Evolutionary conservation across 2,113 vertebrate genomes (phyloP), one percentile per base, ranked within the genome.

Genomic region (Colossoma macropomum): DNA sequence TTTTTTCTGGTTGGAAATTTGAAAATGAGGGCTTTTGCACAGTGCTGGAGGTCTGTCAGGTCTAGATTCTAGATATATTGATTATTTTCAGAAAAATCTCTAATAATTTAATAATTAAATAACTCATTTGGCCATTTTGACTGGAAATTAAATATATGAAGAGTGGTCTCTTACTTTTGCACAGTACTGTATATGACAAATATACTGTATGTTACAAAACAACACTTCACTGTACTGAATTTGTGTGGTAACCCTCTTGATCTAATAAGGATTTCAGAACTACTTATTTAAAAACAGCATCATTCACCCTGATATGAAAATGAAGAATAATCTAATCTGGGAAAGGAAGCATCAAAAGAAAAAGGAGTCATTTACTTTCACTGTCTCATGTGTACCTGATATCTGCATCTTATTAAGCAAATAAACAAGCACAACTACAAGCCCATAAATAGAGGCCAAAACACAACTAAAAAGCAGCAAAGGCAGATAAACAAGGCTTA

Each of bases 301-400:
- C 30, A 19, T 68, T 21, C 34, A 17, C 27, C 27, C 28, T 21
- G 8, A 19, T 32, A 68, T 68, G 66, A 69, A 38, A 69, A 41
- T 38, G 59, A 62, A n/a, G 25, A 62, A 25, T n/a, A 7, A 12
- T 69, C 30, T 69, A 69, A 38, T 41, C 41, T 69, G 34, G 66
- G 34, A 32, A 34, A 38, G 34, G 17, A 69, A 38, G 25, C 32
- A 69, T 69, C 21, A 69, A 38, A 69, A 69, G 17, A 69, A 38
- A 45, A 23, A 70, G 73, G 25, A 74, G 75, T 85, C 87, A 87
- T 81, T 86, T 68, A 77, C 82, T 72, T 69, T 85, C 30, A 60
- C 66, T 68, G 84, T 70, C 88, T 70, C 17, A 13, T 68, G 65
- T 34, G 16, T 19, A 68, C 82, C 68, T 88, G 79, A 87, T 54